A percentile compares a stretch with the other conserved stretches of the same genome.
phyloP scores from a whole-genome alignment of 2,113 vertebrate genomes.

The Elaphurus davidianus region DNA sequence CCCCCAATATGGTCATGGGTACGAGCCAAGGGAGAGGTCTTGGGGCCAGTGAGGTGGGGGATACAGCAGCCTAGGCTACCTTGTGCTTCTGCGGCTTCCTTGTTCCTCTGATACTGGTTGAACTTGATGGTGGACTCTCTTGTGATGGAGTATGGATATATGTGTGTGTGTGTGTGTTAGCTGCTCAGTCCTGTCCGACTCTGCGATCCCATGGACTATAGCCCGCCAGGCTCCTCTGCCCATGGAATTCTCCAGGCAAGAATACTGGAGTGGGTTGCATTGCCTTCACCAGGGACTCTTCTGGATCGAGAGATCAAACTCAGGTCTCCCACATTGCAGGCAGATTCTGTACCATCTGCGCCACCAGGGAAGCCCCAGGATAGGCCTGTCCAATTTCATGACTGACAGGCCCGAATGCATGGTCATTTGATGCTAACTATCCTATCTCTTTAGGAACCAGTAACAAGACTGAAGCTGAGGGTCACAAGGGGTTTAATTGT shows the following conservation, averaged over 20 bases:
- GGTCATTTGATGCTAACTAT: not conserved
- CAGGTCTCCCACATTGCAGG: not conserved
- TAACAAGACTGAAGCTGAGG: not conserved
- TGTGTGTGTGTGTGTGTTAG: not conserved
- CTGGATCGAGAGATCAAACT: not conserved
- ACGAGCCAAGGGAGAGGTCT: not conserved
- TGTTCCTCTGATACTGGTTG: not conserved
- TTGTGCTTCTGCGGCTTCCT: not conserved
- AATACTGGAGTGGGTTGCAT: not conserved
- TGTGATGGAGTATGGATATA: not conserved
- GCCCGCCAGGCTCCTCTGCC: not conserved
- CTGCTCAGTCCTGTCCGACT: not conserved
- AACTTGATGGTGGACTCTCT: not conserved
- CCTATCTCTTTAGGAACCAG: not conserved
- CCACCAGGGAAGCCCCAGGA: not conserved
- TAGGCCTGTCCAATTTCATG: not conserved
- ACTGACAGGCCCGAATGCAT: not conserved
- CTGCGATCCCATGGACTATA: not conserved
- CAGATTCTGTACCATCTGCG: not conserved
- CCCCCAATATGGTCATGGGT: not conserved
- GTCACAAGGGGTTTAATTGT: not conserved
- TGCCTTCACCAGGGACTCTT: not conserved
- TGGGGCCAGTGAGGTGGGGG: not conserved
- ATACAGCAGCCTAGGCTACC: not conserved
- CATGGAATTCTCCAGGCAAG: not conserved